Evolutionary conservation across 1,140 invertebrate species (phyloP), one percentile per base, ranked within the genome.

Genomic region (Neelides sp.): DNA sequence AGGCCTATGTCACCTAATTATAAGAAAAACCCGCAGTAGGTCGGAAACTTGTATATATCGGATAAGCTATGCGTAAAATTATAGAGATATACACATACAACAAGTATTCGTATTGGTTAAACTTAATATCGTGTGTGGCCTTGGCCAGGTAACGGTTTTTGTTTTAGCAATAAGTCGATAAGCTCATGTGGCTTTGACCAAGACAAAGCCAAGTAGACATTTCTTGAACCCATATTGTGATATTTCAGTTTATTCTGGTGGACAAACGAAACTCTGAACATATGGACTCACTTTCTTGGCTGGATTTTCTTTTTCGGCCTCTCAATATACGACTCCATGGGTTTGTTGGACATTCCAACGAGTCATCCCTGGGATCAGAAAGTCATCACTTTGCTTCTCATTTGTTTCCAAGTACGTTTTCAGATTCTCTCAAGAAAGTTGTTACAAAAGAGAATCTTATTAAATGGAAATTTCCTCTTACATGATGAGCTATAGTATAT

Each of bases 201-300:
- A n/a, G n/a, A n/a, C n/a, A n/a, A n/a, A n/a, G n/a, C n/a, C n/a
- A n/a, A n/a, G n/a, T n/a, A n/a, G n/a, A n/a, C n/a, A n/a, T n/a
- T n/a, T n/a, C n/a, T n/a, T n/a, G n/a, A n/a, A n/a, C n/a, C n/a
- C n/a, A n/a, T n/a, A n/a, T n/a, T n/a, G n/a, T n/a, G n/a, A n/a
- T n/a, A n/a, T 69, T 75, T 48, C 66, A 91, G 90, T 65, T 75
- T 92, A 64, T 92, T 94, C 70, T 87, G 88, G 78, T 91, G 90
- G 88, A 93, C 85, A 15, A 97, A 97, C 65, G 92, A 97, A 68
- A 95, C 90, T 3, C 78, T 97, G 57, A 97, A 96, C 63, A 94
- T 96, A 64, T 97, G 92, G 92, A 90, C 85, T 46, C 92, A 97
- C 68, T 73, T 96, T 55, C 78, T 90, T 54, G 91, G 91, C 7